These are phyloP conservation scores for Bathynomus jamesi DNA, from an alignment of 1,140 invertebrate genomes.

Conservation along the genomic window DNA sequence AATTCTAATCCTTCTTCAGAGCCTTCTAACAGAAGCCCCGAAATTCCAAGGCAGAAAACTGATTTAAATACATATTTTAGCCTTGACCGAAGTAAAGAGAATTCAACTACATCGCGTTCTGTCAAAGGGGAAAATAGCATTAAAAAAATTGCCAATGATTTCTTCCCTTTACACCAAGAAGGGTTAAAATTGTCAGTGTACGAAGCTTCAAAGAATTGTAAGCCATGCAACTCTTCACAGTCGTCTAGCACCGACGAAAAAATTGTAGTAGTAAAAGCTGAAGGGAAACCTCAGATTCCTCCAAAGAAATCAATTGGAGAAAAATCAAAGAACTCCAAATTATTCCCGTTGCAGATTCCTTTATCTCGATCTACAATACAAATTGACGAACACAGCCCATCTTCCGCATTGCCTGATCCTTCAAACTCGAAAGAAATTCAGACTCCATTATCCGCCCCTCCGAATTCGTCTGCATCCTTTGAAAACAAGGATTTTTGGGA, in stretches of 20 bases:
- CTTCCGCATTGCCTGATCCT: not conserved
- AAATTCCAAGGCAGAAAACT: not conserved
- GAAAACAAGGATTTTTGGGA: not conserved
- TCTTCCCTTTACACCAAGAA: slow-evolving; percentile 21
- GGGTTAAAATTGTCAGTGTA: slow-evolving; percentile 30
- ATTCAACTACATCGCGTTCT: not conserved
- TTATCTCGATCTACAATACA: not conserved
- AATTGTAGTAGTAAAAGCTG: slow-evolving; percentile 1
- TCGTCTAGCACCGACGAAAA: not conserved
- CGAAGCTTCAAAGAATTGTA: slow-evolving; percentile 22
- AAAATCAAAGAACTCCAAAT: slow-evolving; percentile 11
- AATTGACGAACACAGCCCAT: slow-evolving; percentile 1
- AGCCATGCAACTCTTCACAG: not conserved
- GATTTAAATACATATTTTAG: slow-evolving; percentile 35
- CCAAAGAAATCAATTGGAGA: slow-evolving; percentile 30
- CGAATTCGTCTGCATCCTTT: not conserved
- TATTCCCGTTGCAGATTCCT: slow-evolving; percentile 19
- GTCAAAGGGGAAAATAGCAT: slow-evolving; percentile 14
- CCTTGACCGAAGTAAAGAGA: slow-evolving; percentile 25
- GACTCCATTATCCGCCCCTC: not conserved
- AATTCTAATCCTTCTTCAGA: not conserved
- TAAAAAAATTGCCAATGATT: slow-evolving; percentile 21
- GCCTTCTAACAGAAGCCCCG: not conserved
- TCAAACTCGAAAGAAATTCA: not conserved
- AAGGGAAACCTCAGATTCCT: slow-evolving; percentile 20